Evolutionary conservation across 2,113 vertebrate species (phyloP), one percentile per base, ranked within the genome.

Genomic region (Lamprotornis superbus): DNA sequence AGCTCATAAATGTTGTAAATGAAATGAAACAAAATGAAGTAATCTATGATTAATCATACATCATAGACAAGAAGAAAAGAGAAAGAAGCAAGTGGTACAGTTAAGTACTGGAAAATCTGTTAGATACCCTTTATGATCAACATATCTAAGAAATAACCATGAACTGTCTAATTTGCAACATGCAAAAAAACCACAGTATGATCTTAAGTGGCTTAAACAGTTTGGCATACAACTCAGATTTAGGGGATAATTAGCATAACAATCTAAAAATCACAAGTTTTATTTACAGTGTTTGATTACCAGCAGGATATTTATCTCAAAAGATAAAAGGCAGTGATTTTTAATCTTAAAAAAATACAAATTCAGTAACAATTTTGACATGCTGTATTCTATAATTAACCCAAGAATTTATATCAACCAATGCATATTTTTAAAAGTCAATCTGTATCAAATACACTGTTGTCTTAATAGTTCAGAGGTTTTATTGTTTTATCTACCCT

Each of bases 31-130:
- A 98, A 99, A 99, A 98, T 98, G 98, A 98, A 98, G 98, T 99
- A 98, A 99, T 98, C 98, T 98, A 97, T 97, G 98, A 98, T 99
- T 98, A 99, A 99, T 99, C 99, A 99, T 98, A 98, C 98, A 98
- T 98, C 98, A 98, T 81, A 98, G 97, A 97, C 96, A 96, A 35
- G 97, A 98, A 98, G 97, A 98, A 98, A 98, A 98, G 97, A 98
- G 94, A 97, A 97, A 98, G 97, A 96, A 93, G 91, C 87, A 95
- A 96, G 97, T 96, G 90, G 92, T 93, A 80, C 89, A 94, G 96
- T 81, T 95, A 96, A 97, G 97, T 97, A 96, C 86, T 97, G 95
- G 95, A 96, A 97, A 96, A 98, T 98, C 98, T 98, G 97, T 98
- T 98, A 98, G 98, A 98, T 98, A 98, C 91, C 92, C 93, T 96